phyloP scores from a whole-genome alignment of 2,113 vertebrate species.

The Collichthys lucidus region DNA sequence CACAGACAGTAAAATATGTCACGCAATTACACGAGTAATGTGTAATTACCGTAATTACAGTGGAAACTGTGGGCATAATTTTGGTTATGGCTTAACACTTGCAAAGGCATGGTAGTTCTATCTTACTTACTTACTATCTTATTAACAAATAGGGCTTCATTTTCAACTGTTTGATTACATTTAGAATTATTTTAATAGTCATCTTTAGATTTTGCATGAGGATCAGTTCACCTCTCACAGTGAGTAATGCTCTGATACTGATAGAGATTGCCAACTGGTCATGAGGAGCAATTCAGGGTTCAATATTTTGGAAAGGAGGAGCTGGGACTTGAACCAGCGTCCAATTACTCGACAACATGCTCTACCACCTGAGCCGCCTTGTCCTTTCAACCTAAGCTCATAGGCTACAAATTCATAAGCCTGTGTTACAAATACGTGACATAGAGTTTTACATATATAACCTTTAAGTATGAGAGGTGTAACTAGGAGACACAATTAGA shows the following conservation, averaged over 20 bases:
- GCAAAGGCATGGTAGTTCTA: neutral
- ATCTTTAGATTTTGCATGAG: neutral
- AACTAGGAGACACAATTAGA: too few species aligned
- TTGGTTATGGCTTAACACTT: neutral
- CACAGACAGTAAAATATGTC: neutral
- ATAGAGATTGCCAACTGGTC: too few species aligned
- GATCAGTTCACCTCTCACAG: neutral
- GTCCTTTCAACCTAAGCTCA: too few species aligned
- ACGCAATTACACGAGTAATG: neutral
- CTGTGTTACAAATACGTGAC: too few species aligned
- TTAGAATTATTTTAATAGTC: neutral
- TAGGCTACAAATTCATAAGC: too few species aligned
- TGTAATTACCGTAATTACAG: neutral
- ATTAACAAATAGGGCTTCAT: neutral
- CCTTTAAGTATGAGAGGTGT: too few species aligned
- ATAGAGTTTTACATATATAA: too few species aligned
- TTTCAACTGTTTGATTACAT: neutral
- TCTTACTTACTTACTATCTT: neutral
- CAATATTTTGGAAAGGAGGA: too few species aligned
- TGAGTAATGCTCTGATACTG: neutral
- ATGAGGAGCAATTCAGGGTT: too few species aligned
- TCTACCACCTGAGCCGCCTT: too few species aligned
- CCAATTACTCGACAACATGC: too few species aligned
- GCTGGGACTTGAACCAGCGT: too few species aligned
- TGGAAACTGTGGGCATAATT: neutral